Percentiles rank a stretch among this genome's conserved stretches.
phyloP scores from a whole-genome alignment of 2,888 invertebrate species.

The Scotopteryx bipunctaria region DNA sequence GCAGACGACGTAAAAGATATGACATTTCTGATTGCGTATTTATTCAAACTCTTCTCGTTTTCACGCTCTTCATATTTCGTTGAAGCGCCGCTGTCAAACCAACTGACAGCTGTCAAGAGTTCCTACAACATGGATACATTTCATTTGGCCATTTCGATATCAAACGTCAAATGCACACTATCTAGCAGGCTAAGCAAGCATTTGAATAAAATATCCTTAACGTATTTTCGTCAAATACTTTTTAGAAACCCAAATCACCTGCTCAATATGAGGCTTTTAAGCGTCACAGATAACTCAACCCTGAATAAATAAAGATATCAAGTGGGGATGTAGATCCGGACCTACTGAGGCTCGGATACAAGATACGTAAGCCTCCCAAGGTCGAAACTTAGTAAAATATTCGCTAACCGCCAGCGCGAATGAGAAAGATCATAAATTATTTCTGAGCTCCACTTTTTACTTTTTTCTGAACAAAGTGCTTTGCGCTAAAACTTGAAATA shows the following conservation, averaged over 20 bases:
- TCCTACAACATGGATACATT: background rate
- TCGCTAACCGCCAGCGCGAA: slow-evolving; percentile 43
- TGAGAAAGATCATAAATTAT: slow-evolving; percentile 50
- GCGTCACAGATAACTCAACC: slow-evolving; percentile 39
- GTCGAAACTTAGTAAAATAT: slow-evolving; percentile 47
- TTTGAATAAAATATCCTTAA: slow-evolving; percentile 16
- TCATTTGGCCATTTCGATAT: slow-evolving; percentile 6
- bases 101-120: slow-evolving; percentile 15
- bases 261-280: slow-evolving; percentile 30
- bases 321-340: slow-evolving; percentile 26
- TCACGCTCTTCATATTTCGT: background rate
- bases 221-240: slow-evolving; percentile 19
- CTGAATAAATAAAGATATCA: slow-evolving; percentile 44
- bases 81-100: background rate
- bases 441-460: slow-evolving; percentile 37
- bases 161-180: slow-evolving; percentile 1
- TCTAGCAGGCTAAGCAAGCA: background rate
- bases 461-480: slow-evolving; percentile 35
- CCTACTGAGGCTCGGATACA: slow-evolving; percentile 21
- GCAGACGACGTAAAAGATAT: too few relatives aligned
- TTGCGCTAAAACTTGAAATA: slow-evolving; percentile 32
- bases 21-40: slow-evolving; percentile 14
- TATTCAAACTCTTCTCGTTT: slow-evolving; percentile 10
- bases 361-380: slow-evolving; percentile 33
- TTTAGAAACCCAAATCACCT: slow-evolving; percentile 28